Percentiles rank a stretch among this genome's conserved stretches.
phyloP scores from a whole-genome alignment of 2,888 invertebrate genomes.

The Aromia moschata region DNA sequence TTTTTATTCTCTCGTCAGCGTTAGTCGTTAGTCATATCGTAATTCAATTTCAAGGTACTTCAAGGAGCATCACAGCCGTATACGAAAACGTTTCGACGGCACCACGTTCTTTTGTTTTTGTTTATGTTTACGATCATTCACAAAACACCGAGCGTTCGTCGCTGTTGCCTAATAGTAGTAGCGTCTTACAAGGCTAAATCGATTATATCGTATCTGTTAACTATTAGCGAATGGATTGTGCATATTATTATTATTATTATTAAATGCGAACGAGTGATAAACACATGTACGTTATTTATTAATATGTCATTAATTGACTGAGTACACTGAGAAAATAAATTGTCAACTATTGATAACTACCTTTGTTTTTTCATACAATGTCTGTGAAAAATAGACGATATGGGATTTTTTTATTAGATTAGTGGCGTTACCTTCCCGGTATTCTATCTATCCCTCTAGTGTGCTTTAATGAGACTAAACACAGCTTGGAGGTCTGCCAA shows the following conservation, averaged over 20 bases:
- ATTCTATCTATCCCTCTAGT: too few species aligned
- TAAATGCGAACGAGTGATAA: constrained; percentile 17
- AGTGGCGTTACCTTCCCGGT: too few species aligned
- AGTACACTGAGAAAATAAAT: too few species aligned
- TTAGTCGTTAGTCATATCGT: too few species aligned
- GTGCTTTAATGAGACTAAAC: too few species aligned
- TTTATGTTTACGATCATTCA: constrained; percentile 15
- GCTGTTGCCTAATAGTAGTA: constrained; percentile 1
- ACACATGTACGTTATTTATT: constrained; percentile 17
- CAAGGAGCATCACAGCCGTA: background rate
- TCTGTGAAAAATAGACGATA: too few species aligned
- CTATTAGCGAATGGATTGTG: constrained; percentile 21
- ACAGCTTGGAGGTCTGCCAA: too few species aligned
- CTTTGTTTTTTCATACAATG: too few species aligned
- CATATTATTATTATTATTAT: too few species aligned
- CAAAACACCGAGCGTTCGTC: constrained; percentile 14
- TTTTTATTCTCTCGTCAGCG: too few species aligned
- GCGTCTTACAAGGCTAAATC: constrained; percentile 13
- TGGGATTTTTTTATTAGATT: too few species aligned
- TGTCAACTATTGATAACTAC: too few species aligned
- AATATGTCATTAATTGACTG: constrained; percentile 6
- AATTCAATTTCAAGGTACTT: background rate
- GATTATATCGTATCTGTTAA: constrained; percentile 3
- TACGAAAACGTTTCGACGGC: background rate
- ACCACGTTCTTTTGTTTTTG: constrained; percentile 1